Conservation (phyloP, 2,797 vertebrate genomes). For the Kryptolebias ocellatus region DNA sequence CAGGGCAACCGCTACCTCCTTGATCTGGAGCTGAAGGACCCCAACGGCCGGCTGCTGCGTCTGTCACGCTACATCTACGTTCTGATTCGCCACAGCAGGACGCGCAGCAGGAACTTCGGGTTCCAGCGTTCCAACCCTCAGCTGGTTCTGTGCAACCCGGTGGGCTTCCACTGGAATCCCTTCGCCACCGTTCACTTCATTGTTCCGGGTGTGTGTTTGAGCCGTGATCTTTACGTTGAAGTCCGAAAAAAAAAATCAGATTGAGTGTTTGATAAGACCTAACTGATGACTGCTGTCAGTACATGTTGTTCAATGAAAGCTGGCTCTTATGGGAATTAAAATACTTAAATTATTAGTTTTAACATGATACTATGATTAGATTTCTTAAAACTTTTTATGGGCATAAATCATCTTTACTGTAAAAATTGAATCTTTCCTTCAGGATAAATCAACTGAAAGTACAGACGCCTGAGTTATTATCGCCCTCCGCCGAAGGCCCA, state of each 20-base stretch:
- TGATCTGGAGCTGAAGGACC: conserved; percentile 89
- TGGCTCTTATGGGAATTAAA: too few species aligned
- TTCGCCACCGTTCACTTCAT: conserved; percentile 88
- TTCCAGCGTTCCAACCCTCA: neutral
- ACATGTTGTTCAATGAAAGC: too few species aligned
- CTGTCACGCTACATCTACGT: conserved; percentile 89
- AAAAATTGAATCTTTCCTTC: too few species aligned
- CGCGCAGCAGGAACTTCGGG: neutral
- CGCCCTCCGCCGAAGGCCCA: too few species aligned
- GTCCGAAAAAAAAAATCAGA: neutral
- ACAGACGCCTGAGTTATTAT: too few species aligned
- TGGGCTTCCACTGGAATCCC: conserved; percentile 89
- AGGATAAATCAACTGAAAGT: too few species aligned
- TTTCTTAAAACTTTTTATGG: too few species aligned
- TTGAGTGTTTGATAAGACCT: neutral
- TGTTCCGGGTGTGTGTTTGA: conserved; percentile 84
- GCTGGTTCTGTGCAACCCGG: conserved; percentile 87
- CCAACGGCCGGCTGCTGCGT: conserved; percentile 72
- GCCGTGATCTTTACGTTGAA: too few species aligned
- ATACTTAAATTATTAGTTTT: too few species aligned
- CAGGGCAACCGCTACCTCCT: conserved; percentile 90
- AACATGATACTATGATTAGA: too few species aligned
- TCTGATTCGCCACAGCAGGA: conserved; percentile 22
- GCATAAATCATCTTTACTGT: too few species aligned
- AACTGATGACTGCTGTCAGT: too few species aligned